Evolutionary conservation across 2,797 vertebrate species (phyloP).

Genomic region (Notamacropus eugenii): DNA sequence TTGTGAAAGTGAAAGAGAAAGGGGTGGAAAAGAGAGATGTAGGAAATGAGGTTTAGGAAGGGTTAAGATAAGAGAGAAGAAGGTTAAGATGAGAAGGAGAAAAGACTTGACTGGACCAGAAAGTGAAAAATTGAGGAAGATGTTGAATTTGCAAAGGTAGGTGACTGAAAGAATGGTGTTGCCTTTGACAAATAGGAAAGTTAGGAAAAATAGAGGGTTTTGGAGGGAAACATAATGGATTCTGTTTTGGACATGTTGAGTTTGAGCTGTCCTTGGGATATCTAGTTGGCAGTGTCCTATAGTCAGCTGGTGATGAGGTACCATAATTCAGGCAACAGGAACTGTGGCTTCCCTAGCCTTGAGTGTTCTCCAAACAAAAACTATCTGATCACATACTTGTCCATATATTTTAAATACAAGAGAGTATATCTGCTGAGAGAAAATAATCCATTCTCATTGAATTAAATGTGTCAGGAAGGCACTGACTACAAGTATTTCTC

Average conservation of each 20-base stretch:
- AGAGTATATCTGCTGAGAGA: not conserved
- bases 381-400: not conserved
- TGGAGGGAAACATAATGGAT: not conserved
- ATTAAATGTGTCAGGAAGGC: not conserved
- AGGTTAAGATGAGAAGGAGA: no score
- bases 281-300: not conserved
- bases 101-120: not conserved
- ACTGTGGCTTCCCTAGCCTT: not conserved
- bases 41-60: no score
- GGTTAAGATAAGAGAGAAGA: no score
- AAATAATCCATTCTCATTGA: not conserved
- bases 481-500: not conserved
- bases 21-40: not conserved
- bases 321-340: not conserved
- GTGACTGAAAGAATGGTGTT: not conserved
- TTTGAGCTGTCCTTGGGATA: not conserved
- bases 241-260: not conserved
- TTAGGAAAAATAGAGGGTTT: not conserved
- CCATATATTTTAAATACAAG: not conserved
- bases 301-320: not conserved
- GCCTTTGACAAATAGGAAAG: not conserved
- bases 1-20: not conserved
- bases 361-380: not conserved
- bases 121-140: not conserved
- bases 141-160: not conserved